Conservation (phyloP, 1,140 invertebrate species). For the Steinernema khuongi region DNA sequence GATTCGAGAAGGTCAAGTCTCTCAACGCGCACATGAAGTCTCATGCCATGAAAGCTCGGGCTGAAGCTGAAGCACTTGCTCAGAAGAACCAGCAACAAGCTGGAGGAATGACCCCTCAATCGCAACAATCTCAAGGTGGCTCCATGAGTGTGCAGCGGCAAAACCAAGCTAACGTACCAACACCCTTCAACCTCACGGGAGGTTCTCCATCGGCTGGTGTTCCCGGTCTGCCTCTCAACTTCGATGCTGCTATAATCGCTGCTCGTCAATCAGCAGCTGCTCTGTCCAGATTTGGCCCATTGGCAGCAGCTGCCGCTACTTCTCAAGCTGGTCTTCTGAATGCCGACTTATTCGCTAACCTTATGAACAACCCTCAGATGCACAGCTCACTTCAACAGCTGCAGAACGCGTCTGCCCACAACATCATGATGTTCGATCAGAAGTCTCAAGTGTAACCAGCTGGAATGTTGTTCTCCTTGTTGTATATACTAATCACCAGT, state of each 20-base stretch:
- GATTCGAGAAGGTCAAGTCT: constrained; percentile 55
- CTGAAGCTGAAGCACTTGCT: constrained; percentile 53
- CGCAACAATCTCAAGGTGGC: not conserved
- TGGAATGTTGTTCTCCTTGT: not conserved
- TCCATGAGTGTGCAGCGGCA: not conserved
- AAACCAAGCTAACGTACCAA: not conserved
- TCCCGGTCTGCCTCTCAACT: not conserved
- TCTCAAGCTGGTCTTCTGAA: not conserved
- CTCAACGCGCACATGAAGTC: constrained; percentile 58
- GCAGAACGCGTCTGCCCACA: not conserved
- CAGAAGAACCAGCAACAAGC: constrained; percentile 41
- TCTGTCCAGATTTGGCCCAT: not conserved
- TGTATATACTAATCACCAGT: not conserved
- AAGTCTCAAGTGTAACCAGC: not conserved
- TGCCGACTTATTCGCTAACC: not conserved
- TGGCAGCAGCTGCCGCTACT: not conserved
- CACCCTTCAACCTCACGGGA: not conserved
- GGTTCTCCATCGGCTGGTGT: not conserved
- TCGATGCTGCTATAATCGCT: not conserved
- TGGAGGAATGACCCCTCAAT: not conserved
- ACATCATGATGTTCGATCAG: constrained; percentile 10
- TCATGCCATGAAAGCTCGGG: constrained; percentile 57
- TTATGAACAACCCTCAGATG: not conserved
- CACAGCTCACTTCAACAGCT: not conserved
- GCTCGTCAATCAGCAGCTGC: not conserved